A percentile compares a stretch with the other conserved stretches of the same genome.
These are phyloP conservation scores for Taxidea taxus DNA, from an alignment of 2,113 vertebrate species.

Conservation along the genomic window DNA sequence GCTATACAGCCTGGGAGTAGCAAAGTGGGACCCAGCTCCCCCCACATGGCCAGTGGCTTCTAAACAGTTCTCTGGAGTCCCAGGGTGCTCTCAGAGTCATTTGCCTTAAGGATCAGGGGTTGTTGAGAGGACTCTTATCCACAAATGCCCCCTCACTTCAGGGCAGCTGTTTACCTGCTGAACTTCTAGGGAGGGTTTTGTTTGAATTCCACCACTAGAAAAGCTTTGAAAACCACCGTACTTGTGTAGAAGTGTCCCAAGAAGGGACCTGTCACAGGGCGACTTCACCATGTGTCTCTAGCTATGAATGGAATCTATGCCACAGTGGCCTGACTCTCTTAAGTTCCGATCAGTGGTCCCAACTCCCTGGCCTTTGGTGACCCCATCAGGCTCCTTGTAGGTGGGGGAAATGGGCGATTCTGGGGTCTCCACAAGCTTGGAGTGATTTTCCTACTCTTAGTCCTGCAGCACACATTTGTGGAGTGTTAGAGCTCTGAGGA, in stretches of 20 bases:
- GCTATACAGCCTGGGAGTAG: not conserved
- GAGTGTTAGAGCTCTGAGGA: not conserved
- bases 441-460: not conserved
- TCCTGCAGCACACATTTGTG: not conserved
- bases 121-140: not conserved
- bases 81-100: not conserved
- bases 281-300: not conserved
- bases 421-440: not conserved
- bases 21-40: not conserved
- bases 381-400: not conserved
- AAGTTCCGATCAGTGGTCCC: not conserved
- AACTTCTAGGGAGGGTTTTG: not conserved
- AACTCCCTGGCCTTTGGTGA: not conserved
- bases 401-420: not conserved
- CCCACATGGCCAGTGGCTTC: not conserved
- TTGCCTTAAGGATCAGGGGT: not conserved
- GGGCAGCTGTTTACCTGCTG: not conserved
- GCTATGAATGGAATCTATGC: not conserved
- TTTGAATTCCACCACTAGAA: not conserved
- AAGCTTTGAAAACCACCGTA: not conserved
- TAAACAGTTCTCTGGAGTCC: not conserved
- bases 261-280: not conserved
- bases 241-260: not conserved
- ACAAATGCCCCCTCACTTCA: not conserved
- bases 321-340: no score